Evolutionary conservation across 2,797 vertebrate genomes (phyloP), one percentile per base, ranked within the genome.

Genomic region (Neoniphon sammara): DNA sequence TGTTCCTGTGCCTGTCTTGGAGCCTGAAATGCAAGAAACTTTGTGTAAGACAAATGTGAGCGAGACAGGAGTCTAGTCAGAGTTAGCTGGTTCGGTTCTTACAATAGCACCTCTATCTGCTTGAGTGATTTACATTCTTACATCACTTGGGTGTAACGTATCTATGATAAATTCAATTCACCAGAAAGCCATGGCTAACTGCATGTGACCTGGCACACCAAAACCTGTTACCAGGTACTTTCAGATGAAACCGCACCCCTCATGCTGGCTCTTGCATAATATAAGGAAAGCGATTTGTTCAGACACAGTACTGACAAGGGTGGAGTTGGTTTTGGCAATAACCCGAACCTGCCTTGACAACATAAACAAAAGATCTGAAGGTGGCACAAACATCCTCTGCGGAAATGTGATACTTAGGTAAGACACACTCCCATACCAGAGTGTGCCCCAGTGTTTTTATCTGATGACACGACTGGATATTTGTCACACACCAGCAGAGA

Each of bases 1-100:
- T 1, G 93, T 96, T 65, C 97, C 97, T 2, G 92, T 95, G 64
- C 95, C 95, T 0, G 94, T 92, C 81, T 96, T 96, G 11, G 90
- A 82, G 84, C 70, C 97, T 98, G 76, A 2, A 63, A 92, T 1
- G 44, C 44, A 91, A 0, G 68, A 66, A 17, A 27, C 57, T 18
- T 62, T 17, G 2, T 0, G 1, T 7, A 21, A 14, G 5, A 50
- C 78, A 60, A 67, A 15, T 62, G 30, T n/a, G 7, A 56, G 14
- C 39, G 70, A 20, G 64, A 39, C 0, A 18, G 5, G 1, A 30
- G 17, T 9, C n/a, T 12, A 14, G n/a, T 44, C 12, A 31, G 34
- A 54, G 15, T 5, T 46, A 46, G 44, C 15, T 17, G 44, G 44
- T 17, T 4, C 44, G 15, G 14, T 17, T 46, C 14, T 34, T 34